A percentile compares a stretch with the other conserved stretches of the same genome.
Conservation (phyloP, 2,888 invertebrate genomes). For the Xiphydria camelus region DNA sequence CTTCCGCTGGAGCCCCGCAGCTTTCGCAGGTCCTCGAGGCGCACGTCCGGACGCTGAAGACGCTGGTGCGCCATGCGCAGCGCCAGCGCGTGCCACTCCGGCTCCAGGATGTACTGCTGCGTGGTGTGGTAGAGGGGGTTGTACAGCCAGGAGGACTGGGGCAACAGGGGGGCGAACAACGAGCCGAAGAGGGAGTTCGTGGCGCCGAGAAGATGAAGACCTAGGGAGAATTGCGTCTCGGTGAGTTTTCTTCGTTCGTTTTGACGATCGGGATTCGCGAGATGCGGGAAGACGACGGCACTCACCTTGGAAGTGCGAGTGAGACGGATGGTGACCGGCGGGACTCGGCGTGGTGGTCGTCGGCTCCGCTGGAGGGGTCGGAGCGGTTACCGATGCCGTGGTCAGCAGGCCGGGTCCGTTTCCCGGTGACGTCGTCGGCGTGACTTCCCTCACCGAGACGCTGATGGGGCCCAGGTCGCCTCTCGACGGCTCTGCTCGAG, state of each 20-base stretch:
- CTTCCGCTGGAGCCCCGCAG: conserved; percentile 42
- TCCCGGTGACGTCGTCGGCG: conserved; percentile 46
- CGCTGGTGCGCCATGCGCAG: conserved; percentile 54
- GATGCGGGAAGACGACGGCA: no score
- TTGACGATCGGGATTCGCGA: no score
- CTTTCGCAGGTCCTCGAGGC: conserved; percentile 49
- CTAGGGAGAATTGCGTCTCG: conserved; percentile 24
- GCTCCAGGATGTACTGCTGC: conserved; percentile 52
- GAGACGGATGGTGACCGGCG: conserved; percentile 44
- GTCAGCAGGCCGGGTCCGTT: conserved; percentile 53
- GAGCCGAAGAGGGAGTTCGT: conserved; percentile 54
- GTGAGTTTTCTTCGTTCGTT: no score
- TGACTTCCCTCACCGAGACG: conserved; percentile 51
- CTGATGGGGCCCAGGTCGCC: conserved; percentile 51
- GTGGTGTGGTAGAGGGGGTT: conserved; percentile 52
- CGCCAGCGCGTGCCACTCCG: conserved; percentile 54
- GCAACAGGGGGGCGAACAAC: conserved; percentile 53
- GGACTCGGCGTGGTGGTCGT: conserved; percentile 35
- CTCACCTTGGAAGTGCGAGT: conserved; percentile 51
- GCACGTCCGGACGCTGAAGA: conserved; percentile 48
- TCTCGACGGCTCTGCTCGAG: conserved; percentile 42
- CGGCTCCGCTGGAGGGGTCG: conserved; percentile 49
- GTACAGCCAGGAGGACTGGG: conserved; percentile 54
- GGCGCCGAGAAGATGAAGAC: conserved; percentile 51
- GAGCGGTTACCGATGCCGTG: conserved; percentile 48